Percentiles rank a stretch among this genome's conserved stretches.
phyloP scores from a whole-genome alignment of 2,797 vertebrate species.

The Sylvilagus floridanus region DNA sequence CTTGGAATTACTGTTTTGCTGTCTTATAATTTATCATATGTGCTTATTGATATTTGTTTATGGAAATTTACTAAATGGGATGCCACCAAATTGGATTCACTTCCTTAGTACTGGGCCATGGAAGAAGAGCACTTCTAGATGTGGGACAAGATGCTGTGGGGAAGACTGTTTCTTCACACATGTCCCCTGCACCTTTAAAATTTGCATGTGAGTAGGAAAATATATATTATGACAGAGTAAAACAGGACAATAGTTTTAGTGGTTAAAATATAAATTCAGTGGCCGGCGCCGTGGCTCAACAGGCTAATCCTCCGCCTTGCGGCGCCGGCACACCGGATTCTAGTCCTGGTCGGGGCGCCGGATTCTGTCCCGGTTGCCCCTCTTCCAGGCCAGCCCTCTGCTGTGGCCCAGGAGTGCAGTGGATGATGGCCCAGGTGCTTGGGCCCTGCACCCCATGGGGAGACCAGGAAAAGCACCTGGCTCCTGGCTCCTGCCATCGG shows the following conservation, averaged over 20 bases:
- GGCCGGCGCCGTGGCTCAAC: too few relatives aligned
- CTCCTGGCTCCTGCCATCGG: too few relatives aligned
- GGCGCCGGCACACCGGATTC: too few relatives aligned
- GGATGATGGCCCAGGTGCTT: too few relatives aligned
- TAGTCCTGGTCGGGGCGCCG: too few relatives aligned
- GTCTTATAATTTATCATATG: background rate
- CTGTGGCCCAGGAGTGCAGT: too few relatives aligned
- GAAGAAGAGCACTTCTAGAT: background rate
- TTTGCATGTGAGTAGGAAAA: background rate
- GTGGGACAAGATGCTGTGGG: background rate
- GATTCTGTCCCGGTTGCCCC: too few relatives aligned
- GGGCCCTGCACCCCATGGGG: too few relatives aligned
- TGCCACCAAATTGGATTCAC: background rate
- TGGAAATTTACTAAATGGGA: background rate
- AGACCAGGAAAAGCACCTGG: too few relatives aligned
- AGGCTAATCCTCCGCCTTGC: too few relatives aligned
- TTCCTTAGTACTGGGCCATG: background rate
- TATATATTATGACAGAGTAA: background rate
- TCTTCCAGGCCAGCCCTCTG: too few relatives aligned
- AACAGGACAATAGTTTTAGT: background rate
- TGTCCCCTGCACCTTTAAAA: background rate
- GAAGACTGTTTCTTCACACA: background rate
- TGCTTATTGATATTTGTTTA: background rate
- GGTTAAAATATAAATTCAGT: conserved; percentile 28
- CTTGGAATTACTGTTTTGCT: background rate